Evolutionary conservation across 2,797 vertebrate genomes (phyloP).

Genomic region (Linurgus olivaceus): DNA sequence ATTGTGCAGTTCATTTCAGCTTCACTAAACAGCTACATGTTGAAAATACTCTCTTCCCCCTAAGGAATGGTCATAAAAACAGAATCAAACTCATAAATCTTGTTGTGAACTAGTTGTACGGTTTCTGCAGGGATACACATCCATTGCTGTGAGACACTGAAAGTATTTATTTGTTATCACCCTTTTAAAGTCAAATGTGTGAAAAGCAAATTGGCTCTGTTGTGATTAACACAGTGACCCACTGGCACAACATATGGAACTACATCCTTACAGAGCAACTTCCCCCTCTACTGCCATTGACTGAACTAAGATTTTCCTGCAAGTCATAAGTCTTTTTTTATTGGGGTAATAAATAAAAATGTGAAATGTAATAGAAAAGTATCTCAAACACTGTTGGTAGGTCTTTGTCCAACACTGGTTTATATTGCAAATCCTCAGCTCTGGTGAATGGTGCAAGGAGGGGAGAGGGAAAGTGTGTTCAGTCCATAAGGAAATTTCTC

Average conservation of each 20-base stretch:
- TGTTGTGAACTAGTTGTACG: not conserved
- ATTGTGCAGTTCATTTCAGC: slow-evolving; percentile 47
- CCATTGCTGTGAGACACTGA: not conserved
- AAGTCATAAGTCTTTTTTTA: not conserved
- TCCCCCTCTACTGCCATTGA: not conserved
- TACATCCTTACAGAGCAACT: not conserved
- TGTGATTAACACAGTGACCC: not conserved
- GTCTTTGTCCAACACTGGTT: slow-evolving; percentile 8
- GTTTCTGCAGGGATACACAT: slow-evolving; percentile 11
- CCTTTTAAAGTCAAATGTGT: slow-evolving; percentile 6
- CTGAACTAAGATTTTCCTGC: not conserved
- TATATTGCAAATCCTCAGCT: not conserved
- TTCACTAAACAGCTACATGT: slow-evolving; percentile 31
- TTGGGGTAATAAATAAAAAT: not conserved
- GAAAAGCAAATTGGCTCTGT: not conserved
- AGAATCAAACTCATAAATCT: slow-evolving; percentile 61
- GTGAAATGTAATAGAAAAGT: not conserved
- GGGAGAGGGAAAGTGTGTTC: not conserved
- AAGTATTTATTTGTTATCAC: slow-evolving; percentile 45
- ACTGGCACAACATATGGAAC: not conserved
- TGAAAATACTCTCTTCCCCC: slow-evolving; percentile 31
- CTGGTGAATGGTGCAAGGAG: not conserved
- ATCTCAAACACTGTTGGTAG: not conserved
- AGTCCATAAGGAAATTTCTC: not conserved
- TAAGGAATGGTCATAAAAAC: slow-evolving; percentile 39